These are phyloP conservation scores for Cyprinus carpio DNA, from an alignment of 2,113 vertebrate species.

Conservation along the genomic window DNA sequence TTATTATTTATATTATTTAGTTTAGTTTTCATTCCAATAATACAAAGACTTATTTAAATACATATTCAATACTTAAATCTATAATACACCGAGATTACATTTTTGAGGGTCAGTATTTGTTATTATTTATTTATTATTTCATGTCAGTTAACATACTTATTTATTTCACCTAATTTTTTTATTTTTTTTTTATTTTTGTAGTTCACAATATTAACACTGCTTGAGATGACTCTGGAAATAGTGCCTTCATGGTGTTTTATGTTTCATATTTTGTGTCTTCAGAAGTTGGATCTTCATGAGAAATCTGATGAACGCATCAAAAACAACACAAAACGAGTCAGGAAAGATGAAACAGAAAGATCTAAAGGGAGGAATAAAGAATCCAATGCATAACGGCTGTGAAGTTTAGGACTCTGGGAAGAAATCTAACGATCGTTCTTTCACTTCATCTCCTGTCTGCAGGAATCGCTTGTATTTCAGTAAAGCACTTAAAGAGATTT, in stretches of 20 bases:
- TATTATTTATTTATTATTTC: too few species aligned
- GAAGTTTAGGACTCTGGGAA: too few species aligned
- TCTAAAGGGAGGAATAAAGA: background rate
- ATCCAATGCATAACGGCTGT: background rate
- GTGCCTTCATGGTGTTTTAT: background rate
- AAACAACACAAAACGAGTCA: background rate
- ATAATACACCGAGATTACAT: too few species aligned
- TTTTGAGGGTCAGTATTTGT: too few species aligned
- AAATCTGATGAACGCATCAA: background rate
- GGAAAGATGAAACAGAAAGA: background rate
- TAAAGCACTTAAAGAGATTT: conserved; percentile 28
- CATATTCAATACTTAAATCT: too few species aligned
- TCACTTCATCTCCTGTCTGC: background rate
- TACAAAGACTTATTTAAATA: too few species aligned
- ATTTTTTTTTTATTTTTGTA: background rate
- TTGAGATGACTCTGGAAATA: background rate
- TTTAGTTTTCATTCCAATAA: too few species aligned
- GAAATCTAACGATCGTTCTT: too few species aligned
- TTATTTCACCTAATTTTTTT: background rate
- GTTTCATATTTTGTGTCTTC: background rate
- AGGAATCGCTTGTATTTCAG: background rate
- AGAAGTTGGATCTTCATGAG: background rate
- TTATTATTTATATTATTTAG: too few species aligned
- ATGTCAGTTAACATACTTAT: background rate
- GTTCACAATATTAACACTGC: background rate